phyloP scores from a whole-genome alignment of 2,797 vertebrate genomes.

The Heliangelus exortis region DNA sequence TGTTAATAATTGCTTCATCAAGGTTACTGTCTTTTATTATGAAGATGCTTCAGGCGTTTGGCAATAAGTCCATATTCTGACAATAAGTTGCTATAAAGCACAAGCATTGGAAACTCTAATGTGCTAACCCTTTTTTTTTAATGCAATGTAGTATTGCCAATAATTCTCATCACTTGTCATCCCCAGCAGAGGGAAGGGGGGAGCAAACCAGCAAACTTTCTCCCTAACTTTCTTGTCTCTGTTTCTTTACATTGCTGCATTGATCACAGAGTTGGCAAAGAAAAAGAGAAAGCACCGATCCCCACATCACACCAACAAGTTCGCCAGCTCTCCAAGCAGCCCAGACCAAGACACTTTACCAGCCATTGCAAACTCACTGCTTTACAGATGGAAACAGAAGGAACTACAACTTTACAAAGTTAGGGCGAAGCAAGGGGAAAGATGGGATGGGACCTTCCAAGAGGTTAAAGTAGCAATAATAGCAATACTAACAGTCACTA shows the following conservation, averaged over 20 bases:
- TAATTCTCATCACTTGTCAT: slow-evolving; percentile 77
- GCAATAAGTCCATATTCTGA: slow-evolving; percentile 81
- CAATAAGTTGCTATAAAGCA: slow-evolving; percentile 78
- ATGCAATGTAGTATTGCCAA: slow-evolving; percentile 71
- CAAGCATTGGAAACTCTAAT: slow-evolving; percentile 72
- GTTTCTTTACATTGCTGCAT: slow-evolving; percentile 27
- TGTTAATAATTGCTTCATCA: slow-evolving; percentile 85
- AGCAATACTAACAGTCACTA: neutral
- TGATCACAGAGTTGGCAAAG: slow-evolving; percentile 59
- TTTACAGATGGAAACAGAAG: slow-evolving; percentile 19
- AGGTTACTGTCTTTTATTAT: slow-evolving; percentile 83
- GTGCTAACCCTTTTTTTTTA: slow-evolving; percentile 69
- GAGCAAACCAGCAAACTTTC: slow-evolving; percentile 60
- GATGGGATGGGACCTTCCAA: neutral
- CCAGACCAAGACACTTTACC: slow-evolving; percentile 66
- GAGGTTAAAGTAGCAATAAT: neutral
- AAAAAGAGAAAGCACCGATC: slow-evolving; percentile 39
- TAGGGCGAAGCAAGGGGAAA: neutral
- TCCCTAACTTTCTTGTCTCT: slow-evolving; percentile 53
- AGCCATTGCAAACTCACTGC: slow-evolving; percentile 32
- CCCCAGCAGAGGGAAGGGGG: slow-evolving; percentile 37
- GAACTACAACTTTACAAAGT: neutral
- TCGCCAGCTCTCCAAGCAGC: slow-evolving; percentile 35
- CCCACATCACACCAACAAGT: slow-evolving; percentile 51
- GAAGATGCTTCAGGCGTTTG: slow-evolving; percentile 81